Evolutionary conservation across 53 echinoderm and acorn worm genomes (phyloP).

Genomic region (Paelopatides confundens): DNA sequence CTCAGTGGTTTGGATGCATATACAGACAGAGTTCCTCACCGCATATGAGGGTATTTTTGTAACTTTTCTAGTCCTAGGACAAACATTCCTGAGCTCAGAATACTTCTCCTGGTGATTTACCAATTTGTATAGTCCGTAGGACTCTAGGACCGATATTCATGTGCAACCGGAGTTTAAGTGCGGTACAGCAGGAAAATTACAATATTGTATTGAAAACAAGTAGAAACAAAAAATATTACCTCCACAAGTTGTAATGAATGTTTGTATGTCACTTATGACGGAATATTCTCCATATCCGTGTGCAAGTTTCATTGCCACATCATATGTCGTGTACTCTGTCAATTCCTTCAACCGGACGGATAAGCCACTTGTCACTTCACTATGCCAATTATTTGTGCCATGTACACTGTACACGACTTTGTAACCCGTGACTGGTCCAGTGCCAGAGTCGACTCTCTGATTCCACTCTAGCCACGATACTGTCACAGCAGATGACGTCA

Average conservation of each 20-base stretch:
- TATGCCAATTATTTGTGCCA: neutral
- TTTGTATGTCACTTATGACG: neutral
- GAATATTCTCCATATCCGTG: neutral
- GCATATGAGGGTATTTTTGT: too few relatives aligned
- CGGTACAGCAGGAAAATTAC: too few relatives aligned
- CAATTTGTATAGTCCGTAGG: neutral
- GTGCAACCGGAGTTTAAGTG: too few relatives aligned
- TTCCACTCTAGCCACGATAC: neutral
- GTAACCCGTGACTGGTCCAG: neutral
- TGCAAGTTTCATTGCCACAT: neutral
- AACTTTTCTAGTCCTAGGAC: too few relatives aligned
- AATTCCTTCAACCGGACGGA: neutral
- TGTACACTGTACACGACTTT: neutral
- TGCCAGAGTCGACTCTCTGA: neutral
- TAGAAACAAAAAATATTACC: too few relatives aligned
- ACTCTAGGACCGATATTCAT: too few relatives aligned
- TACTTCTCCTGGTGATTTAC: too few relatives aligned
- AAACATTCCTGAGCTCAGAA: too few relatives aligned
- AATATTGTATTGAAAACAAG: too few relatives aligned
- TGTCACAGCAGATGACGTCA: neutral
- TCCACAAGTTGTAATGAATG: neutral
- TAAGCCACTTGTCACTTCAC: neutral
- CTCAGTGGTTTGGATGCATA: too few relatives aligned
- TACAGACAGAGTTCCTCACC: neutral
- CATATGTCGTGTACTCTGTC: neutral